Evolutionary conservation across 2,797 vertebrate species (phyloP).

Genomic region (Trichosurus vulpecula): DNA sequence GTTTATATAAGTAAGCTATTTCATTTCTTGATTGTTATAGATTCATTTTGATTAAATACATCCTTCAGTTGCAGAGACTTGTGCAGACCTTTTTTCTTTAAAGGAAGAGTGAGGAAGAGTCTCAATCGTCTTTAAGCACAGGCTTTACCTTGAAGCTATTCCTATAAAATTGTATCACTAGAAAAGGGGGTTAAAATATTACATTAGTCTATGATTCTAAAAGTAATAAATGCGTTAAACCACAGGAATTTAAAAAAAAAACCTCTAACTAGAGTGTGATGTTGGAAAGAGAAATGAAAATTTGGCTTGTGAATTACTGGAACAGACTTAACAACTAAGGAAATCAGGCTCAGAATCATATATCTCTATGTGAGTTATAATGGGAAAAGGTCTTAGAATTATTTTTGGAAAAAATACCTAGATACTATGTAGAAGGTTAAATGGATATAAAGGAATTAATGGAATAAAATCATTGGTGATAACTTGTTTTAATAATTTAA

Average conservation of each 20-base stretch:
- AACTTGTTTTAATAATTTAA: slow-evolving; percentile 22
- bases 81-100: too few relatives aligned
- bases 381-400: slow-evolving; percentile 8
- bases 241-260: slow-evolving; percentile 7
- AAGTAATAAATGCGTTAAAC: slow-evolving; percentile 10
- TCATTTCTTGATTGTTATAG: slow-evolving; percentile 7
- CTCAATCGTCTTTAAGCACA: background rate
- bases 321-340: slow-evolving; percentile 45
- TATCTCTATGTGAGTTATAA: background rate
- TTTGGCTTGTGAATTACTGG: background rate
- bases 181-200: slow-evolving; percentile 28
- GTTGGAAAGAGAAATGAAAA: too few relatives aligned
- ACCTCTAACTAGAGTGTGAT: too few relatives aligned
- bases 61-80: background rate
- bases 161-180: slow-evolving; percentile 17
- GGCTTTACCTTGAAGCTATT: slow-evolving; percentile 9
- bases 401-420: slow-evolving; percentile 29
- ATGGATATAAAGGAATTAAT: background rate
- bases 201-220: slow-evolving; percentile 20
- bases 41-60: slow-evolving; percentile 25
- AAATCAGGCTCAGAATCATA: background rate
- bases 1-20: background rate
- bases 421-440: background rate
- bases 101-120: too few relatives aligned
- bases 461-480: background rate